Evolutionary conservation across 2,797 vertebrate genomes (phyloP).

Genomic region (Avahi laniger): DNA sequence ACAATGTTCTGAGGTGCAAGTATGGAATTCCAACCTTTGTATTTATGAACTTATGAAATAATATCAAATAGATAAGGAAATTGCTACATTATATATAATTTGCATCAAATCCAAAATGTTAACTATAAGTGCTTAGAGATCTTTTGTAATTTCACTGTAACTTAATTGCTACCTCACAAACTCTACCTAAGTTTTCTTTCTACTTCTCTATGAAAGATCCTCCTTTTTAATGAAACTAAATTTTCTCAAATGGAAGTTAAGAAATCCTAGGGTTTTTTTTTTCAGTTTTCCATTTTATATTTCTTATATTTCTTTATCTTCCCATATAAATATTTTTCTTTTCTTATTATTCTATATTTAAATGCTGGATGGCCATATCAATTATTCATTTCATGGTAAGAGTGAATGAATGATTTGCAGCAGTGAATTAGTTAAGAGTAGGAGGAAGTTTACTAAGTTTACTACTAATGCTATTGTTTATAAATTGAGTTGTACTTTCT

Average conservation of each 20-base stretch:
- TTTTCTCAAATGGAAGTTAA: background rate
- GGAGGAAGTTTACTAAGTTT: background rate
- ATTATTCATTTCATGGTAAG: background rate
- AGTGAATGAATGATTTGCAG: background rate
- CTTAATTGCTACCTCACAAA: background rate
- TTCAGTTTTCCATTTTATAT: background rate
- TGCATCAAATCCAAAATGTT: background rate
- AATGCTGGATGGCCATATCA: background rate
- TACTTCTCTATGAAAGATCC: background rate
- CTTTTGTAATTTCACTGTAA: background rate
- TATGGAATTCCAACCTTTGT: background rate
- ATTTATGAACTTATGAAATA: background rate
- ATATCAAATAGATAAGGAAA: background rate
- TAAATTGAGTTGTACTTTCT: background rate
- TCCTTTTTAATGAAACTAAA: background rate
- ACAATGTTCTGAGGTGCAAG: background rate
- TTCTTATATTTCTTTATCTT: background rate
- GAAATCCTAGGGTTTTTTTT: background rate
- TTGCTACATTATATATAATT: background rate
- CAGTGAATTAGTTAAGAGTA: background rate
- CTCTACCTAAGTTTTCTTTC: background rate
- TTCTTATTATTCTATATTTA: background rate
- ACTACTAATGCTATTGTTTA: background rate
- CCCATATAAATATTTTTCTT: background rate
- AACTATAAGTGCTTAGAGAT: background rate